Percentiles rank a stretch among this genome's conserved stretches.
These are phyloP conservation scores for Neomicropteryx cornuta DNA, from an alignment of 1,140 invertebrate species.

Conservation along the genomic window DNA sequence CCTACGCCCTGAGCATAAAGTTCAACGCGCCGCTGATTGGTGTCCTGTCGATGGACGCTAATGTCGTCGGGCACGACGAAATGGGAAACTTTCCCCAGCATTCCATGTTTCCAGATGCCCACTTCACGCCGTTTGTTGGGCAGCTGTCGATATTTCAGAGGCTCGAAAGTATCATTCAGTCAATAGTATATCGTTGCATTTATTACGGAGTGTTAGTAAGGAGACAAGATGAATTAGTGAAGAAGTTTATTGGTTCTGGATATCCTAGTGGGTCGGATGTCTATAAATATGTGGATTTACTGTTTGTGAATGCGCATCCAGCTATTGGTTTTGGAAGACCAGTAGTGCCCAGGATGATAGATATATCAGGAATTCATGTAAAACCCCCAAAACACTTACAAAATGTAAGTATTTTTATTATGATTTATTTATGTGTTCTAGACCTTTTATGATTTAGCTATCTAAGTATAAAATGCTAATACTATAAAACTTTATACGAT, in stretches of 20 bases:
- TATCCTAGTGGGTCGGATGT: slow-evolving; percentile 1
- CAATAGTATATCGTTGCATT: background rate
- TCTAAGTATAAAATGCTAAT: too few species aligned
- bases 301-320: slow-evolving; percentile 23
- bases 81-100: slow-evolving; percentile 2
- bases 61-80: background rate
- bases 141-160: background rate
- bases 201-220: background rate
- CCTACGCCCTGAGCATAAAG: background rate
- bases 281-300: slow-evolving; percentile 11
- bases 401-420: slow-evolving; percentile 15
- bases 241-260: slow-evolving; percentile 4
- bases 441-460: too few species aligned
- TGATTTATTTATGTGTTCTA: too few species aligned
- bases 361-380: slow-evolving; percentile 19
- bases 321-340: slow-evolving; percentile 16
- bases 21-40: slow-evolving; percentile 6
- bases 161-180: background rate
- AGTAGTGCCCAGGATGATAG: slow-evolving; percentile 17
- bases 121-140: background rate
- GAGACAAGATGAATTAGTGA: background rate
- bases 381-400: slow-evolving; percentile 13
- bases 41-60: slow-evolving; percentile 6
- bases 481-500: too few species aligned
- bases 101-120: slow-evolving; percentile 1